Percentiles rank a stretch among this genome's conserved stretches.
Evolutionary conservation across 2,888 invertebrate species (phyloP).

Genomic region (Epirrhoe tristata): DNA sequence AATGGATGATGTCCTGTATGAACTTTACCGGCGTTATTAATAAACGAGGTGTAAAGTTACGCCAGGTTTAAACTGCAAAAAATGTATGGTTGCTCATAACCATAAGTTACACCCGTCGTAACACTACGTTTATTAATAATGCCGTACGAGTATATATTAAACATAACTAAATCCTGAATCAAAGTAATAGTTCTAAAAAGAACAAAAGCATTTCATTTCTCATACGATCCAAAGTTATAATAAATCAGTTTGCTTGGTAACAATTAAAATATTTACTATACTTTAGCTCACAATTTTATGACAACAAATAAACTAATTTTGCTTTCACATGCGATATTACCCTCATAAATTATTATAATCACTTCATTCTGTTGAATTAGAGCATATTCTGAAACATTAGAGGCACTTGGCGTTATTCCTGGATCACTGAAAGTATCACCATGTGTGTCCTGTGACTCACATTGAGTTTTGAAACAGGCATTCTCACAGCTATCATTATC

Average conservation of each 20-base stretch:
- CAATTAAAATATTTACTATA: conserved; percentile 12
- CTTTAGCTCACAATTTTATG: conserved; percentile 16
- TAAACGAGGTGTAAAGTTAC: too few relatives aligned
- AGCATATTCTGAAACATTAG: conserved; percentile 44
- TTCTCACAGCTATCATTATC: conserved; percentile 15
- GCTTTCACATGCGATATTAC: conserved; percentile 32
- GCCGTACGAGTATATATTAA: too few relatives aligned
- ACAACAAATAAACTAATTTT: conserved; percentile 10
- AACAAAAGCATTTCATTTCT: not conserved
- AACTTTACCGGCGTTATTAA: too few relatives aligned
- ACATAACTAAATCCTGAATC: not conserved
- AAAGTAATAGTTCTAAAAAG: not conserved
- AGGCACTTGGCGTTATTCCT: conserved; percentile 46
- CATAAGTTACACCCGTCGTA: too few relatives aligned
- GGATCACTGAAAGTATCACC: conserved; percentile 45
- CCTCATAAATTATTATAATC: conserved; percentile 44
- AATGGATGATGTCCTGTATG: too few relatives aligned
- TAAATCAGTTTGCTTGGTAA: not conserved
- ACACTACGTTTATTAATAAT: too few relatives aligned
- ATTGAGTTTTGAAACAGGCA: conserved; percentile 20
- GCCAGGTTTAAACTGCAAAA: too few relatives aligned
- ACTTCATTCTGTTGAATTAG: conserved; percentile 43
- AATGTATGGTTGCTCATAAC: too few relatives aligned
- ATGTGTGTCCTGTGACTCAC: conserved; percentile 47
- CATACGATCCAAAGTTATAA: not conserved